Conservation (phyloP, 2,888 invertebrate species). For the Limnephilus rhombicus region DNA sequence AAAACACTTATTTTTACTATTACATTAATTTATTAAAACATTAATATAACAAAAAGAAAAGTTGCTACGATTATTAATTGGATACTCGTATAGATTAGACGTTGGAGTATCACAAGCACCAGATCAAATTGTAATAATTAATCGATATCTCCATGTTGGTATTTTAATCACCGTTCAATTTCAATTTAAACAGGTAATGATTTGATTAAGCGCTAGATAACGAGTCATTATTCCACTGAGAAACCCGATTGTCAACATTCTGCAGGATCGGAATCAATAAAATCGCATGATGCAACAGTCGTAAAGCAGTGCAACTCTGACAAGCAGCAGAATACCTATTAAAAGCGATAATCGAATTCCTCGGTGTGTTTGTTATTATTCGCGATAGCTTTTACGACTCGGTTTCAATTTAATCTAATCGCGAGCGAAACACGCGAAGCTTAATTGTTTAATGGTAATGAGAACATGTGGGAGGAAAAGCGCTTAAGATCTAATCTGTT, state of each 20-base stretch:
- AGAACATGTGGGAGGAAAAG: constrained; percentile 15
- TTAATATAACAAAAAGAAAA: too few species aligned
- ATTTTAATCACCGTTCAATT: constrained; percentile 12
- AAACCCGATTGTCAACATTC: constrained; percentile 38
- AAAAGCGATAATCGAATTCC: constrained; percentile 41
- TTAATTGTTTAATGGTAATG: constrained; percentile 37
- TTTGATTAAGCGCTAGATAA: not conserved
- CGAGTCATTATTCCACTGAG: not conserved
- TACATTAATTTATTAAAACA: too few species aligned
- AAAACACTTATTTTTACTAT: too few species aligned
- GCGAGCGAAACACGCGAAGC: constrained; percentile 18
- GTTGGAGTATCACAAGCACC: not conserved
- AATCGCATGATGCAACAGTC: constrained; percentile 5
- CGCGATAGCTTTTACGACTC: not conserved
- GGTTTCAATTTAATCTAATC: constrained; percentile 42
- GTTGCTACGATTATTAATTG: not conserved
- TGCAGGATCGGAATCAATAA: constrained; percentile 12
- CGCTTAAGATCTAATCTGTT: constrained; percentile 7
- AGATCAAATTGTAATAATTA: constrained; percentile 13
- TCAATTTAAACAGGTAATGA: not conserved
- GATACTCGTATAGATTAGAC: not conserved
- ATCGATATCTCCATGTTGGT: constrained; percentile 2
- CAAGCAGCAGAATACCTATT: constrained; percentile 36
- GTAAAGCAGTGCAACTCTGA: not conserved
- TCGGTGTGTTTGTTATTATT: constrained; percentile 22